Base-by-base conservation (phyloP, 2,888 invertebrate genomes). In the Synanthedon vespiformis region DNA sequence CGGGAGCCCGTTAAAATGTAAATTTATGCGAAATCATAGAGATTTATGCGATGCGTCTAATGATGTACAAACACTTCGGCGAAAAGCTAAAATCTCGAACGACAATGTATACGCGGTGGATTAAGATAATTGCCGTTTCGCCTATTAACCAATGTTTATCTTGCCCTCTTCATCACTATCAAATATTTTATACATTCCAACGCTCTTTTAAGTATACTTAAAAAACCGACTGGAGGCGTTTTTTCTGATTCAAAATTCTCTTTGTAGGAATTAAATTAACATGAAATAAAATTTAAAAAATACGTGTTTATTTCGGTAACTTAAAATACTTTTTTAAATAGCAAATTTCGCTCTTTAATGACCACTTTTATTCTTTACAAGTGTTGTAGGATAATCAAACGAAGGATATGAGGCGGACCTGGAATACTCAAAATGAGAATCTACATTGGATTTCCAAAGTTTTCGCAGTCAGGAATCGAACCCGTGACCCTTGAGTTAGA, bases 21-120 rank as follows among this genome's bases (percentile, higher is more conserved):
- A 77, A 80, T 82, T 81, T 82, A 83, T 81, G 75, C 66, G 68
- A 67, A 77, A 74, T 74, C 69, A 55, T 59, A 57, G 59, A 69
- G 80, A 83, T 83, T 81, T 81, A 83, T 75, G 63, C 53, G 58
- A 59, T 59, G 57, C 55, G 57, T 61, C 64, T 70, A 70, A 67
- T 73, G 75, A 76, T 72, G 69, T 67, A 69, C 67, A 67, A 68
- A 73, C 62, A 57, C 58, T 77, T 74, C 71, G 64, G 56, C 59
- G 70, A 71, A 75, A 65, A 57, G 52, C 52, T 48, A 48, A 48
- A 48, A 48, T 34, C 22, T 18, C 61, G 57, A 51, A 52, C 55
- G 60, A 67, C 73, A 68, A 68, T 65, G 70, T 72, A 63, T 57
- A 56, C 60, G 61, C 34, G 14, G n/a, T 44, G 44, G 44, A 44